phyloP scores from a whole-genome alignment of 2,888 invertebrate species.

The Amaurobius ferox region DNA sequence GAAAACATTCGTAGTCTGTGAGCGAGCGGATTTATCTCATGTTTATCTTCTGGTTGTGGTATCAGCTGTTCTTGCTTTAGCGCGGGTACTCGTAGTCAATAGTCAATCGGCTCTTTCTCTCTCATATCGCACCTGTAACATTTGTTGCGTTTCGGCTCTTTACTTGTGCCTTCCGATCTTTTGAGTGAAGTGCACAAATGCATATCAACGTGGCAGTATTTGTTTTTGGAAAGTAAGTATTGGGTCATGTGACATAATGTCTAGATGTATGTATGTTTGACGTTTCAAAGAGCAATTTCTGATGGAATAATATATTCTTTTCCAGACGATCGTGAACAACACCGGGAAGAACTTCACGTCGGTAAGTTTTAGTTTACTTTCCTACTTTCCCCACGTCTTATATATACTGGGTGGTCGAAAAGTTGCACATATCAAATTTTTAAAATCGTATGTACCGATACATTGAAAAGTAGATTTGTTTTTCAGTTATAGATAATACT shows the following conservation, averaged over 20 bases:
- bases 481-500: no score
- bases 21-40: neutral
- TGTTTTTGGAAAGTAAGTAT: neutral
- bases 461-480: no score
- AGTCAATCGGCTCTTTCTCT: neutral
- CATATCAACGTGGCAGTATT: conserved; percentile 5
- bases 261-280: no score
- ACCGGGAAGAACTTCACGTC: conserved; percentile 84
- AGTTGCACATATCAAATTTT: no score
- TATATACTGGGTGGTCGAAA: no score
- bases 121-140: no score
- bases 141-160: no score
- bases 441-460: no score
- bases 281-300: neutral
- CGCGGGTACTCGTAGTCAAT: neutral
- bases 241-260: no score
- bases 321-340: conserved; percentile 85
- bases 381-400: no score
- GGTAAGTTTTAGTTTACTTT: conserved; percentile 42
- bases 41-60: neutral
- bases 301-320: conserved; percentile 27
- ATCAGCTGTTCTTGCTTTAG: neutral
- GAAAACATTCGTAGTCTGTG: neutral
- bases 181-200: neutral
- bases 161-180: no score